Evolutionary conservation across 2,797 vertebrate genomes (phyloP).

Genomic region (Oophaga sylvatica): DNA sequence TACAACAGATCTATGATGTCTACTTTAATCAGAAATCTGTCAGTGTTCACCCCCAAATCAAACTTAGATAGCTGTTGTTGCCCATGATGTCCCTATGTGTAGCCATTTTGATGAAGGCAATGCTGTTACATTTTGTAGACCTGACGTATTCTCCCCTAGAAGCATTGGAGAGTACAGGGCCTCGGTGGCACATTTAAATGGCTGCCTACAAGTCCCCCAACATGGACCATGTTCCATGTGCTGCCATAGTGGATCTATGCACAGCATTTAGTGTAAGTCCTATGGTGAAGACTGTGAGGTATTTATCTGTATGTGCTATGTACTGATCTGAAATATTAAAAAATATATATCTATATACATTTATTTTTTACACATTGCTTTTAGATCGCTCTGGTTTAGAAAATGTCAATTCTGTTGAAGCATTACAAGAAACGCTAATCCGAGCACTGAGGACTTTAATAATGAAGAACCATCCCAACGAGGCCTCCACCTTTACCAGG

Average conservation of each 20-base stretch:
- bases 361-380: not conserved
- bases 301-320: not conserved
- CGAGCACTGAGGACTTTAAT: slow-evolving; percentile 91
- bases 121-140: too few species aligned
- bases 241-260: not conserved
- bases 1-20: too few species aligned
- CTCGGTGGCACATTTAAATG: not conserved
- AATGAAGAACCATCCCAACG: slow-evolving; percentile 91
- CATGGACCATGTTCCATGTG: not conserved
- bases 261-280: not conserved
- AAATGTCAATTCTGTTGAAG: slow-evolving; percentile 90
- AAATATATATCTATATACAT: not conserved
- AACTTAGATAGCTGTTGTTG: too few species aligned
- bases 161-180: too few species aligned
- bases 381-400: slow-evolving; percentile 95
- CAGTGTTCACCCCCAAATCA: too few species aligned
- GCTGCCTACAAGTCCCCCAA: not conserved
- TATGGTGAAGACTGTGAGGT: not conserved
- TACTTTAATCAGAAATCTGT: too few species aligned
- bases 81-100: too few species aligned
- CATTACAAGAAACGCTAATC: slow-evolving; percentile 94
- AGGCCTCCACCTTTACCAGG: slow-evolving; percentile 94
- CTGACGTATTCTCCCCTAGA: too few species aligned
- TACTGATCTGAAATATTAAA: not conserved
- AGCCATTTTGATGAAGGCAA: too few species aligned